Evolutionary conservation across 2,888 invertebrate species (phyloP).

Genomic region (Dyspetes luteomarginatus): DNA sequence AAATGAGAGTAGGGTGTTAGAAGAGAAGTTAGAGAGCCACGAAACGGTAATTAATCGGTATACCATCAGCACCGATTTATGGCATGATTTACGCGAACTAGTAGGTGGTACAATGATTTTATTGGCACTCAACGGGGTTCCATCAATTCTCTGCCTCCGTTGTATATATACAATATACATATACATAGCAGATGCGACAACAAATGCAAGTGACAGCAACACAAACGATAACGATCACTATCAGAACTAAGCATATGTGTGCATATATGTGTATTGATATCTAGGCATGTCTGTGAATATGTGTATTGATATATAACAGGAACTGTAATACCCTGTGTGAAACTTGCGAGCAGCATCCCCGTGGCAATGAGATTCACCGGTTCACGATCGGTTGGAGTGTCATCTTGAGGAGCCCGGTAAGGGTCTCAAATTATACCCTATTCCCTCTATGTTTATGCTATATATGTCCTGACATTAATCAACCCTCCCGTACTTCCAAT

Average conservation of each 20-base stretch:
- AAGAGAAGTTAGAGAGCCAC: constrained; percentile 14
- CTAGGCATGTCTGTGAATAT: not conserved
- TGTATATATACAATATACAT: not conserved
- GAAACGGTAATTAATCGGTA: constrained; percentile 74
- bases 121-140: constrained; percentile 74
- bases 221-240: not conserved
- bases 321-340: not conserved
- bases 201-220: constrained; percentile 36
- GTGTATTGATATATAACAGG: not conserved
- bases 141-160: constrained; percentile 70
- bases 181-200: constrained; percentile 7
- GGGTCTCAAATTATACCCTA: constrained; percentile 16
- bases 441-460: constrained; percentile 10
- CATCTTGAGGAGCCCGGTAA: constrained; percentile 24
- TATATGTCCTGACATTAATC: constrained; percentile 57
- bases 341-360: constrained; percentile 16
- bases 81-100: constrained; percentile 62
- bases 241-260: too few species aligned
- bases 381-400: constrained; percentile 34
- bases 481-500: constrained; percentile 59
- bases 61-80: constrained; percentile 74
- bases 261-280: too few species aligned
- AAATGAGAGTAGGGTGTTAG: not conserved
- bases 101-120: constrained; percentile 70
- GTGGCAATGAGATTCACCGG: not conserved